Base-by-base conservation (phyloP, 2,113 vertebrate genomes). In the Geothlypis trichas region DNA sequence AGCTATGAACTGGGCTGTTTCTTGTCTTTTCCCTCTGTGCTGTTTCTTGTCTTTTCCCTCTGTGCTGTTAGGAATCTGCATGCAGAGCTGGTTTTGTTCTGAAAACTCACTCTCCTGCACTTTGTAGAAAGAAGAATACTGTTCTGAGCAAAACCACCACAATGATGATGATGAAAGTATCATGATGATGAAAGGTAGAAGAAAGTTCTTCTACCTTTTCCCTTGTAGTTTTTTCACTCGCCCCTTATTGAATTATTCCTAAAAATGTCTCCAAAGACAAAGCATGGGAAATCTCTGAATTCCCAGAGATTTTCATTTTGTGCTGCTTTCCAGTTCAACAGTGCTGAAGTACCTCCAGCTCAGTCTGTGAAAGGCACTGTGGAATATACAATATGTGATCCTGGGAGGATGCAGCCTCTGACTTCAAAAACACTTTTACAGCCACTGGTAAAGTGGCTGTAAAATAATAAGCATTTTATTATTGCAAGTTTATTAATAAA, bases 191-290 rank as follows among this genome's bases (percentile, higher is more conserved):
- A n/a, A n/a, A n/a, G n/a, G n/a, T n/a, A n/a, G n/a, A n/a, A n/a
- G 55, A 80, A 86, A 71, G 31, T 39, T 83, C 27, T 59, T 52
- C 18, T 26, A 80, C 63, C 26, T 86, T 76, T 88, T 62, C 20
- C 37, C 54, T 63, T 69, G 26, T 82, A 72, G 44, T 75, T 71
- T 72, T 78, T 78, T 52, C 49, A 61, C 31, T 49, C 3, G 12
- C 63, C 22, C 23, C 19, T 80, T 80, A 35, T 77, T 92, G 55
- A 92, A 83, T 92, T 83, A 90, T 86, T 96, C 37, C 90, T 73
- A 5, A n/a, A 66, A 41, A 73, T 37, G 37, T 49, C 46, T 84
- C 51, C 17, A 30, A 84, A 91, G 35, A 57, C 20, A 83, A 83
- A 21, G 35, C 61, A 76, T 65, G 52, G 26, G 73, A 72, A 39